phyloP scores from a whole-genome alignment of 1,140 invertebrate species.

The Drosophila tropicalis region DNA sequence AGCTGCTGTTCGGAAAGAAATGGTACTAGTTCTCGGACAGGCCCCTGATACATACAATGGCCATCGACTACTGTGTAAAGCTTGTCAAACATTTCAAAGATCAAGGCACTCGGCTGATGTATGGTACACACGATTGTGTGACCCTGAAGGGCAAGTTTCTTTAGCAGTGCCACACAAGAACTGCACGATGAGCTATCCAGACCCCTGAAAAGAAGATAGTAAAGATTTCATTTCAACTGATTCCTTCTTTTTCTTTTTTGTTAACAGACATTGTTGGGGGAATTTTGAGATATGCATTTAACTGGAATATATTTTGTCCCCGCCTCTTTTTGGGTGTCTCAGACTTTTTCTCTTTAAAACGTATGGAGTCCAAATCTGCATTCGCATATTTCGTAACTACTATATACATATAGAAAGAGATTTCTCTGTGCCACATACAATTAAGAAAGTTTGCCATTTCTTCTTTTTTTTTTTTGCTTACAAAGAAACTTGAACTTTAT shows the following conservation, averaged over 20 bases:
- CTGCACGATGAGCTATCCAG: conserved; percentile 93
- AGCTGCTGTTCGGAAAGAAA: conserved; percentile 91
- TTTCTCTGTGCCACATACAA: neutral
- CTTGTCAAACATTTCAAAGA: conserved; percentile 98
- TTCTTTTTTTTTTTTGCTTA: neutral
- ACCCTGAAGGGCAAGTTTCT: conserved; percentile 90
- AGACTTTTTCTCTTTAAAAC: too few species aligned
- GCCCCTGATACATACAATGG: conserved; percentile 94
- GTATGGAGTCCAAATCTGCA: too few species aligned
- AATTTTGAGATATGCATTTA: too few species aligned
- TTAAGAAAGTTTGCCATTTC: conserved; percentile 9
- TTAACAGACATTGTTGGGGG: too few species aligned
- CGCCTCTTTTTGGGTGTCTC: too few species aligned
- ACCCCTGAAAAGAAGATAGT: conserved; percentile 86
- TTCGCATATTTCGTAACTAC: neutral
- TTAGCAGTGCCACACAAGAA: conserved; percentile 90
- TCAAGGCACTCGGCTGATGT: conserved; percentile 96
- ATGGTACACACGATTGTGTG: conserved; percentile 95
- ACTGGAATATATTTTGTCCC: too few species aligned
- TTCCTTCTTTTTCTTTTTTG: too few species aligned
- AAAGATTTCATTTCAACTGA: neutral
- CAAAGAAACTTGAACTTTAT: conserved; percentile 15
- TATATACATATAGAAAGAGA: neutral
- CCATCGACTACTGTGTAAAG: conserved; percentile 95
- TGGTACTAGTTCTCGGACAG: conserved; percentile 89